phyloP scores from a whole-genome alignment of 2,797 vertebrate genomes.

The Xenentodon cancila region DNA sequence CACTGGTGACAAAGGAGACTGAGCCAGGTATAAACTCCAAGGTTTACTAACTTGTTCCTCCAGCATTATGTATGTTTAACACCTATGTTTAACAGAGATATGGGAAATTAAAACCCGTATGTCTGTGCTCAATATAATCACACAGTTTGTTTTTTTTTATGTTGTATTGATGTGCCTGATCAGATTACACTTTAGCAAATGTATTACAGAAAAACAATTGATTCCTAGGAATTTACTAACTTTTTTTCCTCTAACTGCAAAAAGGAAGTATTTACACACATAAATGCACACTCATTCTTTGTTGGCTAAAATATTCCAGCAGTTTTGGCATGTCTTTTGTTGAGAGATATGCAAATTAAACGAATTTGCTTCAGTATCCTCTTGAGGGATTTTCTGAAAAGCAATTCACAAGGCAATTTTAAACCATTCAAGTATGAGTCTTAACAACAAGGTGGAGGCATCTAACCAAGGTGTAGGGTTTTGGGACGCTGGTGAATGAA shows the following conservation, averaged over 20 bases:
- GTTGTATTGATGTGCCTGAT: no score
- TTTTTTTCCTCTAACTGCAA: not conserved
- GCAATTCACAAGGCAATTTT: slow-evolving; percentile 80
- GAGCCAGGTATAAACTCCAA: no score
- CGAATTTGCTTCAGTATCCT: slow-evolving; percentile 62
- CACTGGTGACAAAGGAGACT: no score
- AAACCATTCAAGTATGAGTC: slow-evolving; percentile 79
- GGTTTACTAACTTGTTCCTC: no score
- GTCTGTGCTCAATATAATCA: not conserved
- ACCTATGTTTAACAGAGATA: no score
- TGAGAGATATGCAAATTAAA: slow-evolving; percentile 74
- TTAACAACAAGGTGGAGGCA: slow-evolving; percentile 38
- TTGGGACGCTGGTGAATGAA: slow-evolving; percentile 41
- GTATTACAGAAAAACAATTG: not conserved
- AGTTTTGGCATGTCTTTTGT: slow-evolving; percentile 46
- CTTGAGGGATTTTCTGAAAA: slow-evolving; percentile 79
- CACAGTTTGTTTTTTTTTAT: not conserved
- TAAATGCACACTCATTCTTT: not conserved
- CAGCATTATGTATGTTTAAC: no score
- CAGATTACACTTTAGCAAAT: no score
- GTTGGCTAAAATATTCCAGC: slow-evolving; percentile 42
- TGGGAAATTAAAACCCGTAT: not conserved
- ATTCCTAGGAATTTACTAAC: not conserved
- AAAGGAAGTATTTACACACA: not conserved
- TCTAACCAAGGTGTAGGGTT: slow-evolving; percentile 55